Base-by-base conservation (phyloP, 2,888 invertebrate genomes). In the Rhorus exstirpatorius region DNA sequence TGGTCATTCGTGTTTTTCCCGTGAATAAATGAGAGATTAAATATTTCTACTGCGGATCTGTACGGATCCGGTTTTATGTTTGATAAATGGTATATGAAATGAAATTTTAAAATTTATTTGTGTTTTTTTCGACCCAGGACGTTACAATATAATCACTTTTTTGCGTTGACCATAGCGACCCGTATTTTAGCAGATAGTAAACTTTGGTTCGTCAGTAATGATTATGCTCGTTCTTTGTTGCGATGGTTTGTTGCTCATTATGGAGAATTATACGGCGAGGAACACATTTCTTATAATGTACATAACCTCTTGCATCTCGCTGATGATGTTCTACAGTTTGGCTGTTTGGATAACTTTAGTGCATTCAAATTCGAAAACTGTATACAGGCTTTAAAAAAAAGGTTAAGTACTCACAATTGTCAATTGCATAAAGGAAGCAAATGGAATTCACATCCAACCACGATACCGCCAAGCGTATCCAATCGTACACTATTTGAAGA, bases 271-370 rank as follows among this genome's bases (percentile, higher is more conserved):
- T 88, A 87, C 74, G 84, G 86, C 7, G 8, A 17, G 17, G 58
- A 84, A 70, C 41, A 74, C 67, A 70, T 86, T 53, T 61, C 80
- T 19, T 84, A 86, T 55, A 87, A 88, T 84, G 81, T 87, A 0
- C 86, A 88, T 58, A 86, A 84, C 70, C 82, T 87, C 55, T 41
- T 86, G 38, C 88, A 88, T 84, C 53, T 87, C 21, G 68, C 84
- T 14, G 60, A 83, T 67, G 86, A 86, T 58, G 83, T 67, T 21
- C 77, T 82, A 68, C 71, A 74, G n/a, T 83, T 76, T 79, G 87
- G 85, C 7, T 38, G 53, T 10, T 71, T 88, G 46, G 87, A 88
- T 67, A 51, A 71, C 7, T 86, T 87, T 51, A 85, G 85, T 58
- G 81, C 86, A 1, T 86, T 84, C 49, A 79, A 83, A 49, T 86